Evolutionary conservation across 35 echinoderm and acorn worm genomes (phyloP), one percentile per base, ranked within the genome.

Genomic region (Lytechinus pictus): DNA sequence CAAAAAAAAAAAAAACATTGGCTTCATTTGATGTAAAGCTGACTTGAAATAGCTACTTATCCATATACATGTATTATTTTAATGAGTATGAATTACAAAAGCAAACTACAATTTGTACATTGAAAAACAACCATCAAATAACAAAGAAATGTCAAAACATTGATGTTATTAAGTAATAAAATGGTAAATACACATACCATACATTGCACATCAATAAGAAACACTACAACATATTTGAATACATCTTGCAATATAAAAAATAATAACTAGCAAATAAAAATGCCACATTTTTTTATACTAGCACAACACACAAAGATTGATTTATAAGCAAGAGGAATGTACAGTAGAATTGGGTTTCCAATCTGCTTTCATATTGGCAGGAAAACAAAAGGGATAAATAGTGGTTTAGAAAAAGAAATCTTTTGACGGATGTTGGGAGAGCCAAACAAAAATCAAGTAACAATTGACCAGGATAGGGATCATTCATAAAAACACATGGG

Each of bases 171-270:
- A 24, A 16, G 3, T n/a, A 6, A 79, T 79, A n/a, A 79, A 79
- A 79, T 79, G 66, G 66, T 79, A 79, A 79, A 79, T 79, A 79
- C 66, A 79, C 19, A 79, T 79, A 79, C 66, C 66, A 24, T 79
- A 79, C 19, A 79, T 79, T 79, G 66, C 66, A 79, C 66, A 16
- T 79, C 66, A 16, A 79, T 79, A 79, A n/a, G 66, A 79, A 79
- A 79, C 14, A 79, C 66, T 79, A 79, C 66, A 79, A 71, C 19
- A 79, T 24, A 24, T 24, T n/a, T 24, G 19, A n/a, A 79, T 79
- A 16, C 4, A 79, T 79, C 66, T 79, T 24, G 66, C 7, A 24
- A 6, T 24, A 24, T 79, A 79, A 79, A 24, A 24, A n/a, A n/a
- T 9, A 58, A 58, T 11, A 58, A 58, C 33, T 44, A 58, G 13